Percentiles rank a stretch among this genome's conserved stretches.
phyloP scores from a whole-genome alignment of 2,113 vertebrate species.

The Tragelaphus buxtoni region DNA sequence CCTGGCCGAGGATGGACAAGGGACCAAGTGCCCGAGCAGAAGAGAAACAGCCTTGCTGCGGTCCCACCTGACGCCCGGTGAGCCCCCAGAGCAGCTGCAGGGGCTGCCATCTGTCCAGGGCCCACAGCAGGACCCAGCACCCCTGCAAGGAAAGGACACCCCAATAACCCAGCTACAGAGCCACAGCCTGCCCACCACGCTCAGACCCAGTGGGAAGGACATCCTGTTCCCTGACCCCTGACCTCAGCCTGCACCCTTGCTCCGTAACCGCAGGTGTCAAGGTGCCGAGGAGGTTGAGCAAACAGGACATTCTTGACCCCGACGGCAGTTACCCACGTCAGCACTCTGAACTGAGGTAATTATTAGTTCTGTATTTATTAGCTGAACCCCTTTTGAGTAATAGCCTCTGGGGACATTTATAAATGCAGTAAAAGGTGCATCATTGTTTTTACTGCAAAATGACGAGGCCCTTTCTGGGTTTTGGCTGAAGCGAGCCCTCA shows the following conservation, averaged over 20 bases:
- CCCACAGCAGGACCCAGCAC: background rate
- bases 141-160: background rate
- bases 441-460: background rate
- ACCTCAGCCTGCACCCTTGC: background rate
- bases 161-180: background rate
- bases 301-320: conserved; percentile 45
- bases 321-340: background rate
- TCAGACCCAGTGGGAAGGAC: background rate
- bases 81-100: background rate
- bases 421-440: conserved; percentile 56
- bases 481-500: background rate
- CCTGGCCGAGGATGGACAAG: background rate
- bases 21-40: background rate
- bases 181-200: background rate
- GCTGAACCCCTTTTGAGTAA: conserved; percentile 59
- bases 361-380: conserved; percentile 66
- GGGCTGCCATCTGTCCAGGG: background rate
- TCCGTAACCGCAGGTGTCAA: background rate
- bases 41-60: background rate
- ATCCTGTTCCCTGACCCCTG: conserved; percentile 16
- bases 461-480: conserved; percentile 31
- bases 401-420: conserved; percentile 50
- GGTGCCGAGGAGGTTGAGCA: conserved; percentile 7
- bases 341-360: conserved; percentile 46
- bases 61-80: background rate